phyloP scores from a whole-genome alignment of 2,113 vertebrate species.

The Abramis brama region DNA sequence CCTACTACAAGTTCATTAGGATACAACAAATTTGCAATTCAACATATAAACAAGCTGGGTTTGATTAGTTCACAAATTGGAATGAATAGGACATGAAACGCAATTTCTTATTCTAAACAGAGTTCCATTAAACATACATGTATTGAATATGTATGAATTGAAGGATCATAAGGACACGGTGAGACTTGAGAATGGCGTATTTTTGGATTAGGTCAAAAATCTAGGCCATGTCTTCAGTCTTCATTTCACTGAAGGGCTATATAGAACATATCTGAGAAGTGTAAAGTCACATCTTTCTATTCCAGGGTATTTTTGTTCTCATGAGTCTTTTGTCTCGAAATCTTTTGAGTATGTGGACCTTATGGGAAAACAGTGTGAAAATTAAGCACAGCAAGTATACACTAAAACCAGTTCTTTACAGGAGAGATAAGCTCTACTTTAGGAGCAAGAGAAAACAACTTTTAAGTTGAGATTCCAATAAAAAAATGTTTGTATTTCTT shows the following conservation, averaged over 20 bases:
- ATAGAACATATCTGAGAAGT: background rate
- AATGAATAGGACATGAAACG: conserved; percentile 44
- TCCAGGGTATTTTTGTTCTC: background rate
- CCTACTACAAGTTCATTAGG: conserved; percentile 45
- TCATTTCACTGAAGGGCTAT: background rate
- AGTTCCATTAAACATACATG: background rate
- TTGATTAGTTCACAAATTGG: conserved; percentile 38
- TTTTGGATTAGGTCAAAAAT: conserved; percentile 6
- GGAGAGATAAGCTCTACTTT: background rate
- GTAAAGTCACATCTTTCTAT: background rate
- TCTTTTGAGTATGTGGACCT: background rate
- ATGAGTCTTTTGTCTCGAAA: background rate
- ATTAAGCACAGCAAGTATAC: background rate
- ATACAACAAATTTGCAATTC: conserved; percentile 39
- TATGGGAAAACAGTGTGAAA: background rate
- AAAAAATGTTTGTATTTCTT: background rate
- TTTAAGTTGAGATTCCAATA: background rate
- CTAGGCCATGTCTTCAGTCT: background rate
- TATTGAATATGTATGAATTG: conserved; percentile 29
- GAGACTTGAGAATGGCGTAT: background rate
- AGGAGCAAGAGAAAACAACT: background rate
- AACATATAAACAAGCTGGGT: conserved; percentile 23
- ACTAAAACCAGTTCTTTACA: background rate
- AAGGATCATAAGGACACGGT: background rate
- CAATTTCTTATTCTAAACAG: conserved; percentile 38